Conservation (phyloP, 2,888 invertebrate genomes). For the Rhagonycha fulva region DNA sequence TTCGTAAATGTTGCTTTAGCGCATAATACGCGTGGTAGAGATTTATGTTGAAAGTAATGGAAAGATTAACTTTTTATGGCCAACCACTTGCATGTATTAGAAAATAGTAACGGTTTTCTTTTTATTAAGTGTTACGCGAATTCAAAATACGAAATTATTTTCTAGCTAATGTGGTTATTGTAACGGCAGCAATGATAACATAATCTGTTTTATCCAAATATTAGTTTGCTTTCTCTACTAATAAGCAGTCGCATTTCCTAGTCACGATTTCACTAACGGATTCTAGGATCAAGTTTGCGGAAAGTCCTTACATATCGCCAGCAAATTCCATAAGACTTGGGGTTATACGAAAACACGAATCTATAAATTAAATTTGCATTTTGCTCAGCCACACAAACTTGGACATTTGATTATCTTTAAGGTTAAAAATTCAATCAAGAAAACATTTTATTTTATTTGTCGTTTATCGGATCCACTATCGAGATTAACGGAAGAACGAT, state of each 20-base stretch:
- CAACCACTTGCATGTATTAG: not conserved
- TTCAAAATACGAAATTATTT: not conserved
- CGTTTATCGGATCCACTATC: constrained; percentile 25
- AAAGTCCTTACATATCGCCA: constrained; percentile 23
- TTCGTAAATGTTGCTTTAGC: not conserved
- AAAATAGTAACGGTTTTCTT: not conserved
- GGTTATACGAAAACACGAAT: constrained; percentile 7
- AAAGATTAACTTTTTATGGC: not conserved
- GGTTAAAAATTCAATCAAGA: constrained; percentile 22
- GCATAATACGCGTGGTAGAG: not conserved
- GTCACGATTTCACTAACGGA: constrained; percentile 29
- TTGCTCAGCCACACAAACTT: not conserved
- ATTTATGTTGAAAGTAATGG: not conserved
- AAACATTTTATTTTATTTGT: constrained; percentile 22
- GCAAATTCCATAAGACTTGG: constrained; percentile 19
- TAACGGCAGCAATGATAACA: constrained; percentile 18
- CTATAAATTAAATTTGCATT: constrained; percentile 18
- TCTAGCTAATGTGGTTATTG: constrained; percentile 20
- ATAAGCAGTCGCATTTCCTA: constrained; percentile 30
- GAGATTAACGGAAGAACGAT: constrained; percentile 28
- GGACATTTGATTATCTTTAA: not conserved
- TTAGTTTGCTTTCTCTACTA: constrained; percentile 21
- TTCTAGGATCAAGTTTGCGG: constrained; percentile 25
- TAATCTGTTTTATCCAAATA: constrained; percentile 28
- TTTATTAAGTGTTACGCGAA: not conserved